phyloP scores from a whole-genome alignment of 2,797 vertebrate species.

The Fratercula arctica region DNA sequence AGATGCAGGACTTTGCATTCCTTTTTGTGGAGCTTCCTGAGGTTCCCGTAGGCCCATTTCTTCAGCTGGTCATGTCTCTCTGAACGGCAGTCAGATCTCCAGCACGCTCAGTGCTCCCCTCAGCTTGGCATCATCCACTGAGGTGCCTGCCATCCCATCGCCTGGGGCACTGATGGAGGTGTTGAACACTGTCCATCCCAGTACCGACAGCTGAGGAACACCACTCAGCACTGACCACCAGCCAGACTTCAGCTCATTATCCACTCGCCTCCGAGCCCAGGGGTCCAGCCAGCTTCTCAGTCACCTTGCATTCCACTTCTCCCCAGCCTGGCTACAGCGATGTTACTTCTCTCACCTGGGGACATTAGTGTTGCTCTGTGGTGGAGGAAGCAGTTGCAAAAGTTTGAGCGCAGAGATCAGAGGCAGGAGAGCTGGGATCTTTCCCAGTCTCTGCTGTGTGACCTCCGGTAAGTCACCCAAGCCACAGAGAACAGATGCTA shows the following conservation, averaged over 20 bases:
- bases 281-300: not conserved
- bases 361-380: not conserved
- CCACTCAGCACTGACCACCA: not conserved
- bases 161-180: not conserved
- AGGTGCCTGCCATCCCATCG: not conserved
- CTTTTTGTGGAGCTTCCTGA: not conserved
- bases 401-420: not conserved
- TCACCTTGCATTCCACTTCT: not conserved
- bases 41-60: rapidly evolving
- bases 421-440: not conserved
- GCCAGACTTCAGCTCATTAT: not conserved
- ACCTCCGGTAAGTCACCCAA: not conserved
- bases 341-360: not conserved
- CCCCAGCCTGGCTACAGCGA: not conserved
- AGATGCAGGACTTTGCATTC: not conserved
- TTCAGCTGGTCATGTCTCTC: not conserved
- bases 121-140: not conserved
- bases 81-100: not conserved
- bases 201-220: not conserved
- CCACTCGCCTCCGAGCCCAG: not conserved
- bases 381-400: not conserved
- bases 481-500: slow-evolving; percentile 28
- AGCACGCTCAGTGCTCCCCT: not conserved
- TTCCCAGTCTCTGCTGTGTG: slow-evolving; percentile 40
- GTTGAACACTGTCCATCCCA: not conserved